These are phyloP conservation scores for Apotomis turbidana DNA, from an alignment of 2,888 invertebrate species.

Conservation along the genomic window DNA sequence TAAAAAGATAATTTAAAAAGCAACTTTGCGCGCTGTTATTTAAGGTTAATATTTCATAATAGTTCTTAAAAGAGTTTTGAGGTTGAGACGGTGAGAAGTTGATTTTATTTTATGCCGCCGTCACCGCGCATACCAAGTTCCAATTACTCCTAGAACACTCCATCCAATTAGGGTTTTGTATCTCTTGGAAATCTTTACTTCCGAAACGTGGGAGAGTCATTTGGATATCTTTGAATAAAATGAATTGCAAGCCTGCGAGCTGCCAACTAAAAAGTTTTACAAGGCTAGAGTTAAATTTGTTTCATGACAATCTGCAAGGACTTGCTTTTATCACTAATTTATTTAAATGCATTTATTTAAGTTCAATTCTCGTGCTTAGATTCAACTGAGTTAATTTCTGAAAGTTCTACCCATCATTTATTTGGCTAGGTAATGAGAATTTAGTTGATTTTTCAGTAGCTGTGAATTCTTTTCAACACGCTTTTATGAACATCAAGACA, in stretches of 20 bases:
- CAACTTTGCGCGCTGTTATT: background rate
- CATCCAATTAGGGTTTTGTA: slow-evolving; percentile 28
- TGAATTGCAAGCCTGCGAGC: background rate
- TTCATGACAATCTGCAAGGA: no score
- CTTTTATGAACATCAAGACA: no score
- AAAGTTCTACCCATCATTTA: no score
- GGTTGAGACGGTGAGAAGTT: slow-evolving; percentile 4
- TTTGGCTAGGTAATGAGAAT: no score
- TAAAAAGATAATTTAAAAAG: background rate
- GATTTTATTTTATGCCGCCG: slow-evolving; percentile 11
- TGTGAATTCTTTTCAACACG: no score
- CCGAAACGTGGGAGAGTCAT: slow-evolving; percentile 1
- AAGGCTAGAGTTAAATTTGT: no score
- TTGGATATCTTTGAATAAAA: background rate
- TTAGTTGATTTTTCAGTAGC: no score
- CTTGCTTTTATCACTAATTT: no score
- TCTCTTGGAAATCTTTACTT: slow-evolving; percentile 23
- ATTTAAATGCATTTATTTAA: no score
- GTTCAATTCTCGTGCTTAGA: no score
- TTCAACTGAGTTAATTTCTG: no score
- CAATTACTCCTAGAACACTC: slow-evolving; percentile 26
- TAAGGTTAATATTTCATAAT: slow-evolving; percentile 1
- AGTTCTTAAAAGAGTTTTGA: background rate
- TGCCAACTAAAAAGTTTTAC: background rate
- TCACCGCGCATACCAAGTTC: slow-evolving; percentile 23